phyloP scores from a whole-genome alignment of 2,113 vertebrate genomes.

The Xiphias gladius region DNA sequence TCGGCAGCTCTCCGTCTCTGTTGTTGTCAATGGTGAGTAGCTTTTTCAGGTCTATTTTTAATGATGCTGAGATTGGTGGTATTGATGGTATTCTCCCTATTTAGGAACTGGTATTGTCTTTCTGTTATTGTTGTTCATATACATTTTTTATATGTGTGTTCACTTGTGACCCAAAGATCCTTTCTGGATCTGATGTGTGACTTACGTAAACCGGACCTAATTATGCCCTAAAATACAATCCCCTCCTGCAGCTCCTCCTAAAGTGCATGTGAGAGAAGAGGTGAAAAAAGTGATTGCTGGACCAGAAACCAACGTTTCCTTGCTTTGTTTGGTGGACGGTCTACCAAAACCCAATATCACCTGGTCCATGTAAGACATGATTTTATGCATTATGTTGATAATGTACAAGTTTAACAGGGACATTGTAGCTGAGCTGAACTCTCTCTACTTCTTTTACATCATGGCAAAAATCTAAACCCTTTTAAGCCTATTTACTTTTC shows the following conservation, averaged over 20 bases:
- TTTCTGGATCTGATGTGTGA: no score
- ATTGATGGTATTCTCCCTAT: neutral
- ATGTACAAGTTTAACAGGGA: neutral
- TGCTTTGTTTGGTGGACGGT: constrained; percentile 80
- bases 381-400: neutral
- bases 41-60: neutral
- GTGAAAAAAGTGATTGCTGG: constrained; percentile 75
- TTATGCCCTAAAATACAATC: neutral
- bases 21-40: constrained; percentile 81
- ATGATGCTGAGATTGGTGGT: neutral
- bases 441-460: neutral
- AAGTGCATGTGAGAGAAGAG: constrained; percentile 55
- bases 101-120: neutral
- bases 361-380: constrained; percentile 79
- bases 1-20: constrained; percentile 50
- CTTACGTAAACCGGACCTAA: neutral
- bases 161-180: no score
- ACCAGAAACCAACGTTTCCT: constrained; percentile 72
- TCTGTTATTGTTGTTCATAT: neutral
- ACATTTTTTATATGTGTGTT: neutral
- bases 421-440: neutral
- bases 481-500: neutral
- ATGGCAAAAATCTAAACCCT: neutral
- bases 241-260: constrained; percentile 72
- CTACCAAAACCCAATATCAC: constrained; percentile 77